A percentile compares a stretch with the other conserved stretches of the same genome.
Evolutionary conservation across 2,797 vertebrate genomes (phyloP).

Genomic region (Morelia viridis): DNA sequence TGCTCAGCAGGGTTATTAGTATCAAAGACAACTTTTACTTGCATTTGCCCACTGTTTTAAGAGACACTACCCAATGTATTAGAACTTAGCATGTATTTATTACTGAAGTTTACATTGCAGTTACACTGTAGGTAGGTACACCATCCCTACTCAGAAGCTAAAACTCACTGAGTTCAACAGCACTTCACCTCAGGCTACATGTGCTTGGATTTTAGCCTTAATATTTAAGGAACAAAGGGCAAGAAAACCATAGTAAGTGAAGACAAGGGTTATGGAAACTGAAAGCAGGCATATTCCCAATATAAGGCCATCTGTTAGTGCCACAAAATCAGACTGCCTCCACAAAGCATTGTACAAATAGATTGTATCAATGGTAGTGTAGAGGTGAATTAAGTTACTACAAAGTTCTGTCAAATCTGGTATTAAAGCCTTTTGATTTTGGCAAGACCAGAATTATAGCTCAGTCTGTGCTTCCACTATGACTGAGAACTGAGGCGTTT

Average conservation of each 20-base stretch:
- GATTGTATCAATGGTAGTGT: background rate
- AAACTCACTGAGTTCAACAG: background rate
- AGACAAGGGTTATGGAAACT: background rate
- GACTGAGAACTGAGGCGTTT: background rate
- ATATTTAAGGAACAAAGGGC: background rate
- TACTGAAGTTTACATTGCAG: background rate
- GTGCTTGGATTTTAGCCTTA: background rate
- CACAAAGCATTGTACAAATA: background rate
- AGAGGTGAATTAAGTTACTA: slow-evolving; percentile 1
- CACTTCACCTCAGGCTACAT: background rate
- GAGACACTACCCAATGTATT: background rate
- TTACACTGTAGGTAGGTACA: background rate
- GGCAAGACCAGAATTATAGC: slow-evolving; percentile 3
- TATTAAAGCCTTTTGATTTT: background rate
- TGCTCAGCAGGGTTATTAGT: background rate
- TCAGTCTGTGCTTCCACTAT: background rate
- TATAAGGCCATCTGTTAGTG: background rate
- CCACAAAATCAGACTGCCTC: background rate
- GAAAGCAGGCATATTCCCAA: too few relatives aligned
- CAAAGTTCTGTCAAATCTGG: background rate
- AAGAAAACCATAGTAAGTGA: background rate
- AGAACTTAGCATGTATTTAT: background rate
- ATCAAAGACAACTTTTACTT: background rate
- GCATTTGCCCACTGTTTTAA: background rate
- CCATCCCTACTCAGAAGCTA: background rate